Conservation (phyloP, 2,113 vertebrate species). For the Potamarius usumacintae region DNA sequence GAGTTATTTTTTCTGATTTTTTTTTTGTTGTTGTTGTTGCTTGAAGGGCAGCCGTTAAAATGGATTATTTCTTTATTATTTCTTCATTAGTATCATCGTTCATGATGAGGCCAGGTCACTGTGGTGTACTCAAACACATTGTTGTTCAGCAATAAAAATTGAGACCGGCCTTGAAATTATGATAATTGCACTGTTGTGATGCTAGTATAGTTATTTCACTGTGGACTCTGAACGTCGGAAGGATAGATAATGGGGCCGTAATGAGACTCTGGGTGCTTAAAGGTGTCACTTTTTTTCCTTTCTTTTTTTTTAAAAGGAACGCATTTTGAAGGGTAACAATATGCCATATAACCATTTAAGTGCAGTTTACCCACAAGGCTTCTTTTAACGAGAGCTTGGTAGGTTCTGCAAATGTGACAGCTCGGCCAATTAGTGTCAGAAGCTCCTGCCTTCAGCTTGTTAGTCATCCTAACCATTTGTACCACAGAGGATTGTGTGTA, state of each 20-base stretch:
- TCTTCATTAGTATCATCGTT: constrained; percentile 25
- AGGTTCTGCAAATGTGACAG: neutral
- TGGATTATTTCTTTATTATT: constrained; percentile 19
- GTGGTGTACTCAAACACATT: neutral
- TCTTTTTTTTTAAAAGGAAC: neutral
- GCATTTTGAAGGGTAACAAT: neutral
- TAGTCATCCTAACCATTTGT: neutral
- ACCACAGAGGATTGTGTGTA: neutral
- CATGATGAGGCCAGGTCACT: neutral
- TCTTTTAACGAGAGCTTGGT: neutral
- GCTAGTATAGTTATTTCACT: neutral
- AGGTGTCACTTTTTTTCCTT: neutral
- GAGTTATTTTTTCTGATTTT: too few relatives aligned
- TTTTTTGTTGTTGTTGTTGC: neutral
- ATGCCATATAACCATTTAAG: neutral
- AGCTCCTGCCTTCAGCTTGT: neutral
- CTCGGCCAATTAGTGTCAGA: constrained; percentile 7
- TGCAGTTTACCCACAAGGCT: constrained; percentile 9
- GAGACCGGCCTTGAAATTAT: constrained; percentile 11
- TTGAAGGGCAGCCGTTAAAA: neutral
- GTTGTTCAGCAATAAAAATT: constrained; percentile 24
- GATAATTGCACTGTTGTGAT: constrained; percentile 17
- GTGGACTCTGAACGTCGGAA: neutral
- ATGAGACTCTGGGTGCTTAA: neutral
- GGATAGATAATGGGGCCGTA: neutral